These are phyloP conservation scores for Platyscapa corneri DNA, from an alignment of 1,140 invertebrate genomes.

Conservation along the genomic window DNA sequence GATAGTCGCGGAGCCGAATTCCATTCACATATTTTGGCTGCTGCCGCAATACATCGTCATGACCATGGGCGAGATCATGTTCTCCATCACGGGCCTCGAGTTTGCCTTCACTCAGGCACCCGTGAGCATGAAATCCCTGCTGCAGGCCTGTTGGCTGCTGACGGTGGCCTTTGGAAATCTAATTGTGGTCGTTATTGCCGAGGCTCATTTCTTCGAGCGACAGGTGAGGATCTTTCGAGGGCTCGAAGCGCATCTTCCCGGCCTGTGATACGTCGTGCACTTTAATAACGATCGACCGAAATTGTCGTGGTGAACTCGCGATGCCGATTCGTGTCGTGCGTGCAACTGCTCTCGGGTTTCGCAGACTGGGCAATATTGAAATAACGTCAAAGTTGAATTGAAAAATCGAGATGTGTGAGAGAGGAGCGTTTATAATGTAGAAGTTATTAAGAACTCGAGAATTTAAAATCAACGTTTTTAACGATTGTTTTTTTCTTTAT, in stretches of 20 bases:
- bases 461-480: too few relatives aligned
- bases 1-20: conserved; percentile 80
- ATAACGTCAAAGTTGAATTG: too few relatives aligned
- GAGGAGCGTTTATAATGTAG: too few relatives aligned
- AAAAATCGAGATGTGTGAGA: too few relatives aligned
- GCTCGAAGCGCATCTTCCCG: too few relatives aligned
- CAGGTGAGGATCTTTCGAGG: conserved; percentile 73
- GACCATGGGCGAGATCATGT: conserved; percentile 89
- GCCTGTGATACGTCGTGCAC: too few relatives aligned
- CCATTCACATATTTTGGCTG: conserved; percentile 87
- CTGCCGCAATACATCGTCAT: conserved; percentile 91
- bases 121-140: conserved; percentile 91
- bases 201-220: conserved; percentile 78
- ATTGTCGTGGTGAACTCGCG: too few relatives aligned
- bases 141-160: conserved; percentile 92
- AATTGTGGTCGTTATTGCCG: conserved; percentile 90
- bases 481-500: too few relatives aligned
- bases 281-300: too few relatives aligned
- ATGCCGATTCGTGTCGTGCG: neutral
- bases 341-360: too few relatives aligned
- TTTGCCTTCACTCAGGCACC: conserved; percentile 95
- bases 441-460: too few relatives aligned
- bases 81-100: conserved; percentile 92
- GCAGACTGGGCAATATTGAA: too few relatives aligned
- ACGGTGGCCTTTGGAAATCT: conserved; percentile 94